A percentile compares a stretch with the other conserved stretches of the same genome.
phyloP scores from a whole-genome alignment of 2,113 vertebrate genomes.

The Microcebus griseorufus region DNA sequence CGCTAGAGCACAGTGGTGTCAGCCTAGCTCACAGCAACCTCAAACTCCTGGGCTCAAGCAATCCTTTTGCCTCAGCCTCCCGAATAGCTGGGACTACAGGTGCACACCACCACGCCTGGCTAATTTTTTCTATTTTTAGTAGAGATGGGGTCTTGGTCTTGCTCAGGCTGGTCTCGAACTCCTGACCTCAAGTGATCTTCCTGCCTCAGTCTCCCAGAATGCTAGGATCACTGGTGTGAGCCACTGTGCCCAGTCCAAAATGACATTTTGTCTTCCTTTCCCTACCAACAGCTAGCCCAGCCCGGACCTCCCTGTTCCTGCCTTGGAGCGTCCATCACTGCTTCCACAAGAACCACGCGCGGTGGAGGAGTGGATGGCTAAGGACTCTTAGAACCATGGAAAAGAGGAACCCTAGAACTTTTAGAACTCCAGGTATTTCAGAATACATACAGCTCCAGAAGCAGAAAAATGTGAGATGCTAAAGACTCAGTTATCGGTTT shows the following conservation, averaged over 20 bases:
- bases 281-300: background rate
- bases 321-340: background rate
- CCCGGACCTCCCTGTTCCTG: background rate
- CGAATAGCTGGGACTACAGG: too few relatives aligned
- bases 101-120: too few relatives aligned
- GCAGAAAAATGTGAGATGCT: background rate
- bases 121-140: too few relatives aligned
- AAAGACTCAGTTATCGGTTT: background rate
- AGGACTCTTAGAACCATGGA: background rate
- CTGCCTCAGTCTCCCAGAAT: too few relatives aligned
- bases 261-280: background rate
- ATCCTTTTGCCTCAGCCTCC: too few relatives aligned
- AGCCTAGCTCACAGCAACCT: too few relatives aligned
- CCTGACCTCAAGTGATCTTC: too few relatives aligned
- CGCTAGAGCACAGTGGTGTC: too few relatives aligned
- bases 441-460: background rate
- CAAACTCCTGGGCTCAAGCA: too few relatives aligned
- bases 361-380: background rate
- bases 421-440: background rate
- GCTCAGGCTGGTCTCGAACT: too few relatives aligned
- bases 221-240: too few relatives aligned
- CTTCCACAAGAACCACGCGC: background rate
- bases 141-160: too few relatives aligned
- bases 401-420: background rate
- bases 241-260: background rate